These are phyloP conservation scores for Resseliella maxima DNA, from an alignment of 2,888 invertebrate genomes.

Conservation along the genomic window DNA sequence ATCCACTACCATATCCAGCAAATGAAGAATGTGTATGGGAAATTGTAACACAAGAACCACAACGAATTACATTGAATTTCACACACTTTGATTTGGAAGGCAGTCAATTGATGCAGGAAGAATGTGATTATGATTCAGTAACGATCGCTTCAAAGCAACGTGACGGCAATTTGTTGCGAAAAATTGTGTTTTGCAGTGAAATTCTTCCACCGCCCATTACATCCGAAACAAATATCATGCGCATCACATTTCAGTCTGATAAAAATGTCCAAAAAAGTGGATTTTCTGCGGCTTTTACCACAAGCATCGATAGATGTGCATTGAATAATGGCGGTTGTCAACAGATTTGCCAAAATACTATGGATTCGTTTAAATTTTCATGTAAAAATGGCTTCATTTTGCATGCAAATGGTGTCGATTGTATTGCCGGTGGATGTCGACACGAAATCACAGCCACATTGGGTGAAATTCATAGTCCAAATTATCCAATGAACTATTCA, in stretches of 20 bases:
- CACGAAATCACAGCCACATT: conserved; percentile 84
- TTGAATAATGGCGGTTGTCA: conserved; percentile 92
- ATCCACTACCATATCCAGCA: conserved; percentile 76
- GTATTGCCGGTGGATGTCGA: conserved; percentile 94
- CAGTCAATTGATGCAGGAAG: conserved; percentile 66
- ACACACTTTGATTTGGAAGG: conserved; percentile 95
- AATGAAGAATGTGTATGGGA: conserved; percentile 96
- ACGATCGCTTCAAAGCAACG: conserved; percentile 68
- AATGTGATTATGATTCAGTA: conserved; percentile 14
- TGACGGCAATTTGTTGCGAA: conserved; percentile 71
- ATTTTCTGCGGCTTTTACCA: conserved; percentile 83
- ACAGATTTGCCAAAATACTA: conserved; percentile 76
- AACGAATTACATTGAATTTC: conserved; percentile 91
- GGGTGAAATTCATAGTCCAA: conserved; percentile 84
- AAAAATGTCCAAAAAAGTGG: conserved; percentile 92
- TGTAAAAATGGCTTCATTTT: conserved; percentile 92
- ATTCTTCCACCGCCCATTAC: conserved; percentile 83
- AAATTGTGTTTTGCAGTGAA: conserved; percentile 87
- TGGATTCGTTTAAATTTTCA: conserved; percentile 64
- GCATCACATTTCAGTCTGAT: conserved; percentile 89
- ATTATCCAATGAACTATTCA: conserved; percentile 85
- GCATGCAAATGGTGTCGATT: conserved; percentile 89
- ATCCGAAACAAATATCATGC: conserved; percentile 85
- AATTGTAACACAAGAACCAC: conserved; percentile 87
- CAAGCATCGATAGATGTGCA: conserved; percentile 93